phyloP scores from a whole-genome alignment of 2,888 invertebrate species.

The Drosophila paramelanica region DNA sequence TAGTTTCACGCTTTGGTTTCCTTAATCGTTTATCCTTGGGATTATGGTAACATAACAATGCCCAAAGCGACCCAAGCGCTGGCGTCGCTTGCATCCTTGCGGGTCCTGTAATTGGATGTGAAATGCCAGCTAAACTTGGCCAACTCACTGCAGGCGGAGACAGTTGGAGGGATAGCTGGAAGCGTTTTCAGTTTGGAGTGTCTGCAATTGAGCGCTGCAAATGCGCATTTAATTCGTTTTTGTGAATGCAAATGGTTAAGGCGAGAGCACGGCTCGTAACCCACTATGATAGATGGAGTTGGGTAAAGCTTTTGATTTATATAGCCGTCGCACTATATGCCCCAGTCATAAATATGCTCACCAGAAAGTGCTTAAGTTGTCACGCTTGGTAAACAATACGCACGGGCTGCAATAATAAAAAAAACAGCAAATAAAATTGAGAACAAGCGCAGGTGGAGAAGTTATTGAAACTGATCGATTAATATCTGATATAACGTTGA shows the following conservation, averaged over 20 bases:
- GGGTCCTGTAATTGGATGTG: constrained; percentile 70
- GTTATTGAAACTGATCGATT: neutral
- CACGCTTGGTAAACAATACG: constrained; percentile 32
- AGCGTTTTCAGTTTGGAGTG: constrained; percentile 30
- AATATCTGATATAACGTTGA: neutral
- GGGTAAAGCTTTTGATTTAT: constrained; percentile 77
- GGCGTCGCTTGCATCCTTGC: constrained; percentile 56
- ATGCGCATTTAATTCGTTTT: constrained; percentile 78
- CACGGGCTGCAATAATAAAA: constrained; percentile 1
- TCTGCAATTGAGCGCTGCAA: constrained; percentile 67
- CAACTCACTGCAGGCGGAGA: constrained; percentile 14
- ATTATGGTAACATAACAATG: constrained; percentile 77
- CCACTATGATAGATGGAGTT: constrained; percentile 76
- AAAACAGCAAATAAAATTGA: neutral
- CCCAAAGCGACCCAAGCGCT: constrained; percentile 63
- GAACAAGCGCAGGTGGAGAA: neutral
- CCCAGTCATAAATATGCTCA: constrained; percentile 63
- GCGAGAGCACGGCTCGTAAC: constrained; percentile 28
- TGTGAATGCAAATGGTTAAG: constrained; percentile 35
- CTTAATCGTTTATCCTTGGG: constrained; percentile 74
- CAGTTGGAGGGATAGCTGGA: constrained; percentile 1
- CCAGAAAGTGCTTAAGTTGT: constrained; percentile 50
- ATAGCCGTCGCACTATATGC: constrained; percentile 61
- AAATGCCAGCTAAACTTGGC: constrained; percentile 57
- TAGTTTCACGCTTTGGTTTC: constrained; percentile 72